Conservation (phyloP, 2,113 vertebrate species). For the Epinephelus moara region DNA sequence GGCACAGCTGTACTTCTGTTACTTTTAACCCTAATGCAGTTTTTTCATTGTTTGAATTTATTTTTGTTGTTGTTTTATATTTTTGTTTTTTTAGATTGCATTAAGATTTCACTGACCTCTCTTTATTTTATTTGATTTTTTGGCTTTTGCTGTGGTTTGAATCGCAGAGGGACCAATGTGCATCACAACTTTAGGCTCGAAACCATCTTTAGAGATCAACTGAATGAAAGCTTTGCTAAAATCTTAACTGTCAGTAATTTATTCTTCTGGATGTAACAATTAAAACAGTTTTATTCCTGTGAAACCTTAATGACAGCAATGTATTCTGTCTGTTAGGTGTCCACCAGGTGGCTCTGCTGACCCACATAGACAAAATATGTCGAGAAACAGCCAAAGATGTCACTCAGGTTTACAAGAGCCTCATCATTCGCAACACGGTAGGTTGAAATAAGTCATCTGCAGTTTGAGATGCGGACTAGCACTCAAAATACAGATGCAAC, state of each 20-base stretch:
- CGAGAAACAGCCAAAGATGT: slow-evolving; percentile 54
- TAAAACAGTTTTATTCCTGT: background rate
- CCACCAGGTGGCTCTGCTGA: slow-evolving; percentile 83
- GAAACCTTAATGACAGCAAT: background rate
- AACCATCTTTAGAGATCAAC: too few relatives aligned
- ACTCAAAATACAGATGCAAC: too few relatives aligned
- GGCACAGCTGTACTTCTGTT: background rate
- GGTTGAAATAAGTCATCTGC: background rate
- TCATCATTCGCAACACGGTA: slow-evolving; percentile 58
- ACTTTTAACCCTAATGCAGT: too few relatives aligned
- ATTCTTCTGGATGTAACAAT: background rate
- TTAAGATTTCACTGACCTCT: background rate
- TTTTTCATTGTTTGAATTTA: background rate
- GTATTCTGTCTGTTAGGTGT: slow-evolving; percentile 66
- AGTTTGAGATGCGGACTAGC: background rate
- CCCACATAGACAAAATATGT: slow-evolving; percentile 78
- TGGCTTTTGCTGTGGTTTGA: background rate
- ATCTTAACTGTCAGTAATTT: background rate
- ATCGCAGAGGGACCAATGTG: background rate
- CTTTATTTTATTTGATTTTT: background rate
- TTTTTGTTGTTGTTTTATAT: background rate
- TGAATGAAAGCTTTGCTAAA: background rate
- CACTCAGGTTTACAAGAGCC: slow-evolving; percentile 72
- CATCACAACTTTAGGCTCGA: background rate
- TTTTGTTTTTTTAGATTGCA: background rate